phyloP scores from a whole-genome alignment of 2,113 vertebrate genomes.

The Toxotes chatareus region DNA sequence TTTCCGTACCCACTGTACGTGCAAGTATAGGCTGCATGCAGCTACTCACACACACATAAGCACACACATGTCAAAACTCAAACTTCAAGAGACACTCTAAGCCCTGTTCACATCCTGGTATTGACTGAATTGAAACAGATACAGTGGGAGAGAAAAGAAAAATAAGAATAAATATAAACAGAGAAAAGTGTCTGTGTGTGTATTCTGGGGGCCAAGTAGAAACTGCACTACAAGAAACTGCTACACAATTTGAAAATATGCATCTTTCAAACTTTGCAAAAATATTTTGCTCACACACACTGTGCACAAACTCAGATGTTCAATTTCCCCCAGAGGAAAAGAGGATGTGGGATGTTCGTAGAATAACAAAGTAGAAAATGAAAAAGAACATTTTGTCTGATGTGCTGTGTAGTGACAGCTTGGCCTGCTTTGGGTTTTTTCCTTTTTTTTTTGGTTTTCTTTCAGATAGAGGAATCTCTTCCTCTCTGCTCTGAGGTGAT shows the following conservation, averaged over 20 bases:
- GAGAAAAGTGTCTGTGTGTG: neutral
- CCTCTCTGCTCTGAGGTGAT: neutral
- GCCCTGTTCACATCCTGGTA: slow-evolving; percentile 6
- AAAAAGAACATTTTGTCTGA: slow-evolving; percentile 45
- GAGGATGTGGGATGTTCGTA: neutral
- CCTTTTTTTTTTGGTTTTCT: neutral
- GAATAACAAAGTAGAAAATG: slow-evolving; percentile 44
- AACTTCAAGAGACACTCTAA: neutral
- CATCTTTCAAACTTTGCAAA: slow-evolving; percentile 24
- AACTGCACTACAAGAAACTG: slow-evolving; percentile 6
- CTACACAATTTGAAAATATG: neutral
- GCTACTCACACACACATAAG: neutral
- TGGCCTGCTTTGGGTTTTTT: slow-evolving; percentile 13
- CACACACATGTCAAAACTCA: neutral
- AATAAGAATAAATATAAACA: neutral
- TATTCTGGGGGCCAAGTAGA: neutral
- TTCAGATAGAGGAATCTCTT: slow-evolving; percentile 29
- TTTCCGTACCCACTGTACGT: neutral
- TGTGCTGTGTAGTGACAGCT: slow-evolving; percentile 52
- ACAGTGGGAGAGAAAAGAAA: neutral
- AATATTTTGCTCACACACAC: slow-evolving; percentile 12
- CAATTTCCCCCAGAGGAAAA: neutral
- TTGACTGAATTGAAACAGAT: slow-evolving; percentile 28
- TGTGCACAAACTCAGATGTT: neutral
- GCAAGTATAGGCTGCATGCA: neutral